These are phyloP conservation scores for Caenorhabditis plicata DNA, from an alignment of 2,888 invertebrate species.

Conservation along the genomic window DNA sequence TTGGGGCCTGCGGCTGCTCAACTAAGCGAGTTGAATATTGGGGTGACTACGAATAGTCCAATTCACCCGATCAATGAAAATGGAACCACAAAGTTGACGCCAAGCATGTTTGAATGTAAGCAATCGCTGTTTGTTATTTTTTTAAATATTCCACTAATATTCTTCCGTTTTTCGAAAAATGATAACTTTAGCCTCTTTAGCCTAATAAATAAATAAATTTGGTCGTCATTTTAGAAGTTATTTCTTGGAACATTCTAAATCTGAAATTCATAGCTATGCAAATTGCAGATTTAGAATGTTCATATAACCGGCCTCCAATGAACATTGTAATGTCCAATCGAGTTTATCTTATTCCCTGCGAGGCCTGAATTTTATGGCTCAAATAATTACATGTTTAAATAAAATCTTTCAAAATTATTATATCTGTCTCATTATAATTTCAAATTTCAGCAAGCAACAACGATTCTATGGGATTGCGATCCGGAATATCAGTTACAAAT, in stretches of 20 bases:
- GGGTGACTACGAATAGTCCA: conserved; percentile 25
- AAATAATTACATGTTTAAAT: too few relatives aligned
- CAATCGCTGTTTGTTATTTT: not conserved
- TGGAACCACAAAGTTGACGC: conserved; percentile 19
- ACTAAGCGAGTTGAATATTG: conserved; percentile 32
- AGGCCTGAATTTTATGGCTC: too few relatives aligned
- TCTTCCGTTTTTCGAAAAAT: too few relatives aligned
- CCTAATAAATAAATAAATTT: too few relatives aligned
- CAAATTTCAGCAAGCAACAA: conserved; percentile 11
- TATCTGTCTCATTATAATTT: not conserved
- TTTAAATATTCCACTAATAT: not conserved
- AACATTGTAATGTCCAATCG: too few relatives aligned
- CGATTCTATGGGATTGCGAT: conserved; percentile 1
- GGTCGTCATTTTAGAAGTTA: too few relatives aligned
- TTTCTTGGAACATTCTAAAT: too few relatives aligned
- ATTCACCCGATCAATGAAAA: not conserved
- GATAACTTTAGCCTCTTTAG: too few relatives aligned
- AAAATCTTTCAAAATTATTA: not conserved
- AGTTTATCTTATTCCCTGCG: too few relatives aligned
- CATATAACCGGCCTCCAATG: too few relatives aligned
- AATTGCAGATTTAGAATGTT: too few relatives aligned
- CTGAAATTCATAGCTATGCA: too few relatives aligned
- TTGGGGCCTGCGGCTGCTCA: conserved; percentile 30
- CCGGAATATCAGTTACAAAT: conserved; percentile 19
- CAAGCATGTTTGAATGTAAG: conserved; percentile 30